Evolutionary conservation across 2,888 invertebrate species (phyloP).

Genomic region (Andrena dorsata): DNA sequence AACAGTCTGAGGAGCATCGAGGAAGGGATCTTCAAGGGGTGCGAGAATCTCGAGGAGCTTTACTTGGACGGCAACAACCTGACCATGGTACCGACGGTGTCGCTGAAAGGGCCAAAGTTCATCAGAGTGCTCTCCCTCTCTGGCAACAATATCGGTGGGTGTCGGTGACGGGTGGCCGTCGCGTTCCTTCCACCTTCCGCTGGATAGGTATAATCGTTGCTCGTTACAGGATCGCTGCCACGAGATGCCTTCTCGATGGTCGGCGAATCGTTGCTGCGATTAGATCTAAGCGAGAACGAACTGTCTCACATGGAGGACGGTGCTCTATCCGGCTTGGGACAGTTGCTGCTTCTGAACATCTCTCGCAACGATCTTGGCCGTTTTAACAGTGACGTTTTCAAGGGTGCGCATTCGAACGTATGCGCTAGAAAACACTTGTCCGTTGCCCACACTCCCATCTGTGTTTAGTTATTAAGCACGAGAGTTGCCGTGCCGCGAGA

Average conservation of each 20-base stretch:
- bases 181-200: background rate
- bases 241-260: constrained; percentile 87
- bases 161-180: too few relatives aligned
- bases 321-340: constrained; percentile 89
- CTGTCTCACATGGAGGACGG: constrained; percentile 91
- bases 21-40: constrained; percentile 94
- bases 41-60: constrained; percentile 92
- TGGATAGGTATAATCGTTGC: background rate
- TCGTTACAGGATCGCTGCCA: constrained; percentile 88
- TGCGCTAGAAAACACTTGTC: background rate
- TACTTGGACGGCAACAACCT: constrained; percentile 93
- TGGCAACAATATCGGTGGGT: constrained; percentile 93
- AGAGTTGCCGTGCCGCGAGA: too few relatives aligned
- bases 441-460: background rate
- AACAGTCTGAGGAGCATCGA: constrained; percentile 94
- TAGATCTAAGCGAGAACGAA: constrained; percentile 93
- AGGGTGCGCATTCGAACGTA: constrained; percentile 83
- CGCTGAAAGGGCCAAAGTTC: constrained; percentile 92
- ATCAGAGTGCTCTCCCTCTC: constrained; percentile 91
- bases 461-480: too few relatives aligned
- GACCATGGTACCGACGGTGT: constrained; percentile 90
- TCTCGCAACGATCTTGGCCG: constrained; percentile 92
- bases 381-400: constrained; percentile 94
- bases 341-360: constrained; percentile 90
- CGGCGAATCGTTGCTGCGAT: constrained; percentile 88